phyloP scores from a whole-genome alignment of 1,140 invertebrate genomes.

The Parapsyche elsis region DNA sequence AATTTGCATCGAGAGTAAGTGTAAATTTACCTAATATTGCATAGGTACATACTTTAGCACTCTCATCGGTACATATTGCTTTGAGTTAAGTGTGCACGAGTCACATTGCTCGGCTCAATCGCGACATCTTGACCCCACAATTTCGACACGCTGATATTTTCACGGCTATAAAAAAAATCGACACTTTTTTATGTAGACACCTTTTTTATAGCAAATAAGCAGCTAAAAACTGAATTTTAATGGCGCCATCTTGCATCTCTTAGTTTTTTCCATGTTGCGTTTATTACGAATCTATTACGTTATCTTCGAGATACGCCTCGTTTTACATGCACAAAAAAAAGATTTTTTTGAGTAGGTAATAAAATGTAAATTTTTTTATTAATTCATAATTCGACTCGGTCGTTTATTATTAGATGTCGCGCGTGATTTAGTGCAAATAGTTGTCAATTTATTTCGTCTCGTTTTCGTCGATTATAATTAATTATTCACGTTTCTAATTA shows the following conservation, averaged over 20 bases:
- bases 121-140: neutral
- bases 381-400: slow-evolving; percentile 10
- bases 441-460: neutral
- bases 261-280: neutral
- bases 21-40: too few relatives aligned
- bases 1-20: too few relatives aligned
- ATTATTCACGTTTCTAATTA: too few relatives aligned
- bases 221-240: slow-evolving; percentile 10
- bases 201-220: neutral
- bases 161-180: neutral
- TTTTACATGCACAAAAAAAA: neutral
- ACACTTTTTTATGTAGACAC: slow-evolving; percentile 15
- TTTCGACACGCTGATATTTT: neutral
- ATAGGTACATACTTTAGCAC: too few relatives aligned
- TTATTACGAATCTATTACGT: neutral
- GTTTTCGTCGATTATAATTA: too few relatives aligned
- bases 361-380: neutral
- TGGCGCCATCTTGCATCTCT: neutral
- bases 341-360: neutral
- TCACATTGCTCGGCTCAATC: too few relatives aligned
- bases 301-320: too few relatives aligned
- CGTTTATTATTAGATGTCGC: neutral
- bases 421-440: slow-evolving; percentile 14
- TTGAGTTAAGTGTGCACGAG: too few relatives aligned
- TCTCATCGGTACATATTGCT: too few relatives aligned